Evolutionary conservation across 2,888 invertebrate species (phyloP), one percentile per base, ranked within the genome.

Genomic region (Lamellibrachia columna): DNA sequence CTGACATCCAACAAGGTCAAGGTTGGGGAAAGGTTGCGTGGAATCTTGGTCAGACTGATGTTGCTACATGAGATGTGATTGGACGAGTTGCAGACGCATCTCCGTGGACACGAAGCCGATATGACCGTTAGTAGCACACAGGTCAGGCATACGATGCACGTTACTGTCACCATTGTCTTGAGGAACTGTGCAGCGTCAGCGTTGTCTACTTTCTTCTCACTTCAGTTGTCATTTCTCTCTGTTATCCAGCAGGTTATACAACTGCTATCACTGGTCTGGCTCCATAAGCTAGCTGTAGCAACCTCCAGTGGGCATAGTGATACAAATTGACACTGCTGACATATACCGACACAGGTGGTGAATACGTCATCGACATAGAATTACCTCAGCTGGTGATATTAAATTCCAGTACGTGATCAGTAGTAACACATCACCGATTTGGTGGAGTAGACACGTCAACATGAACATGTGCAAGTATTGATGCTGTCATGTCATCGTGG

Each of bases 61-160:
- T 58, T 90, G 53, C n/a, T 53, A 75, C 93, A 93, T 8, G 92
- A 58, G 15, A 93, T 91, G 91, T 93, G 92, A 75, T 58, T 93
- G 58, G 93, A 60, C 58, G 90, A 90, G 53, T 58, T 90, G 90
- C 93, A 93, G 53, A 75, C 28, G 15, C 93, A 93, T 15, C 53
- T 40, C 11, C 40, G 28, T n/a, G 92, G 91, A 75, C 75, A 75
- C 6, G 22, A 6, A n/a, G 75, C 75, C 3, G 75, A 22, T 15
- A 75, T 22, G 22, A 75, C 75, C 75, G 75, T 75, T n/a, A 75
- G 75, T 22, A 75, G 75, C n/a, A n/a, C 75, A 75, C 75, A 75
- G 6, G 75, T 75, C 15, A 75, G 22, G 22, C 75, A 75, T n/a
- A 75, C 75, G 75, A 75, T n/a, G 6, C 22, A 11, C 75, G 22